Evolutionary conservation across 1,140 invertebrate genomes (phyloP).

Genomic region (Drosophila guanche): DNA sequence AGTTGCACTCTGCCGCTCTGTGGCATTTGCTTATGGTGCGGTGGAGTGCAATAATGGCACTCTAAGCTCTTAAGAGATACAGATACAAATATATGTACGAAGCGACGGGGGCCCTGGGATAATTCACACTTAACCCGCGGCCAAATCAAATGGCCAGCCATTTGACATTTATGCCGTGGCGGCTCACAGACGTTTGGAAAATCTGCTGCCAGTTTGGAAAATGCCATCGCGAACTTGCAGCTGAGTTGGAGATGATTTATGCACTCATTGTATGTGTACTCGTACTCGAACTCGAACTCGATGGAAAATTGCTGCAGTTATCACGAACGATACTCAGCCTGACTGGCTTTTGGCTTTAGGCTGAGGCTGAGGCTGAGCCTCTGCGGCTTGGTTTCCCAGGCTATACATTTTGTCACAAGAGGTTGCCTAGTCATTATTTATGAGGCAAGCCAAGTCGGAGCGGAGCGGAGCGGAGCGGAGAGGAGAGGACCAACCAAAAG

Average conservation of each 20-base stretch:
- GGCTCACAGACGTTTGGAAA: conserved; percentile 45
- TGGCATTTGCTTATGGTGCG: conserved; percentile 58
- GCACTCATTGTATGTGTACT: conserved; percentile 75
- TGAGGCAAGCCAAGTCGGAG: conserved; percentile 24
- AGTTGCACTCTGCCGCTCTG: conserved; percentile 54
- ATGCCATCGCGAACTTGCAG: conserved; percentile 48
- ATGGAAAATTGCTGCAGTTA: conserved; percentile 77
- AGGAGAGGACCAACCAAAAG: conserved; percentile 1
- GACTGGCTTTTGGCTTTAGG: conserved; percentile 34
- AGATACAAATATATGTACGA: conserved; percentile 44
- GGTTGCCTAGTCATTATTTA: conserved; percentile 68
- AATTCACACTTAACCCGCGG: conserved; percentile 76
- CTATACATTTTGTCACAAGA: conserved; percentile 75
- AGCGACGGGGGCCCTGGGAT: conserved; percentile 52
- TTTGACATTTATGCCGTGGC: conserved; percentile 72
- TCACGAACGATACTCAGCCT: conserved; percentile 64
- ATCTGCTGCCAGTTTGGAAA: conserved; percentile 48
- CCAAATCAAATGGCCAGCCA: conserved; percentile 78
- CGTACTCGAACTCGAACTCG: conserved; percentile 27
- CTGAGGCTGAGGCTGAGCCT: conserved; percentile 20
- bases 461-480: too few species aligned
- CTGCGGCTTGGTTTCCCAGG: conserved; percentile 62
- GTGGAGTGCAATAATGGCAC: conserved; percentile 73
- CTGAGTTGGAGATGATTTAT: conserved; percentile 71
- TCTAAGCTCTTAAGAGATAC: conserved; percentile 72